A percentile compares a stretch with the other conserved stretches of the same genome.
Evolutionary conservation across 2,797 vertebrate genomes (phyloP).

Genomic region (Cuculus canorus): DNA sequence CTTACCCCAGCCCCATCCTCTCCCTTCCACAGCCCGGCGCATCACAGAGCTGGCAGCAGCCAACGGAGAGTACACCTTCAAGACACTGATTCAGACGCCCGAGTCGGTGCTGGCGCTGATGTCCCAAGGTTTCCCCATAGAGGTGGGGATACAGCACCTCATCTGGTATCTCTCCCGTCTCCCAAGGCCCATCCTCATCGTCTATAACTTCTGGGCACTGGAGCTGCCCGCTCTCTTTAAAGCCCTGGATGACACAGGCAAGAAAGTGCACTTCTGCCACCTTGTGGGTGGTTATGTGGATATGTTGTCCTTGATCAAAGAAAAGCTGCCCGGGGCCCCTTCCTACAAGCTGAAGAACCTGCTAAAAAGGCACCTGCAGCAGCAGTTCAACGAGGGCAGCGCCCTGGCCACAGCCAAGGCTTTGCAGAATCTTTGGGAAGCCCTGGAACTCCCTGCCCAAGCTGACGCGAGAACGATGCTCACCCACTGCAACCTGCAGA

Average conservation of each 20-base stretch:
- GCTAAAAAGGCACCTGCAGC: constrained; percentile 17
- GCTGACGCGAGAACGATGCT: background rate
- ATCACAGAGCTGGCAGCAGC: constrained; percentile 63
- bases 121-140: constrained; percentile 51
- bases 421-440: constrained; percentile 62
- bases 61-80: constrained; percentile 56
- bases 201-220: constrained; percentile 57
- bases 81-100: background rate
- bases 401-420: constrained; percentile 14
- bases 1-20: background rate
- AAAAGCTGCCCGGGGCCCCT: constrained; percentile 5
- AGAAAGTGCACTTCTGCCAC: constrained; percentile 49
- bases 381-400: background rate
- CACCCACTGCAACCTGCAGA: constrained; percentile 53
- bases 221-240: constrained; percentile 41
- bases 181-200: constrained; percentile 42
- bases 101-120: background rate
- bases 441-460: background rate
- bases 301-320: constrained; percentile 47
- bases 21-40: constrained; percentile 54
- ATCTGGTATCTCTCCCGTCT: constrained; percentile 45
- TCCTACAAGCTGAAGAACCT: constrained; percentile 61
- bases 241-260: constrained; percentile 42
- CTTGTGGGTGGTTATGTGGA: constrained; percentile 52
- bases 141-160: constrained; percentile 57